A percentile compares a stretch with the other conserved stretches of the same genome.
These are phyloP conservation scores for Tragelaphus imberbis DNA, from an alignment of 2,113 vertebrate genomes.

Conservation along the genomic window DNA sequence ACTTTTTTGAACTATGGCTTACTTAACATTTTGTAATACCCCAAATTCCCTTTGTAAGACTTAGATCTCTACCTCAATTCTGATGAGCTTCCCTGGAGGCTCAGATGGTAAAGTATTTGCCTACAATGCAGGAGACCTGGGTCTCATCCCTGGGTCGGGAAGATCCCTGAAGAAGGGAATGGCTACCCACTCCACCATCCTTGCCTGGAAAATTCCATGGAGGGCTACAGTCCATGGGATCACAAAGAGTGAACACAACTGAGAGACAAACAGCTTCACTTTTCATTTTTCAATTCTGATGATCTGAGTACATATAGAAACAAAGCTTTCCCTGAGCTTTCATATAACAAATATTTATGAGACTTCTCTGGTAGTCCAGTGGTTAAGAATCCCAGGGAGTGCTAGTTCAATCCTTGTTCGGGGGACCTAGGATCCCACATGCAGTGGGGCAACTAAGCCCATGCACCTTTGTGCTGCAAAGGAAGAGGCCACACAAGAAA, in stretches of 20 bases:
- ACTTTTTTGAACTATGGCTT: neutral
- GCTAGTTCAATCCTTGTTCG: accelerated
- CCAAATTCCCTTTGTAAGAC: neutral
- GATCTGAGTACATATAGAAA: neutral
- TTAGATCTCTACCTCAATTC: neutral
- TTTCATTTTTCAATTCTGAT: neutral
- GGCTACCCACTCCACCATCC: neutral
- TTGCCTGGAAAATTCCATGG: neutral
- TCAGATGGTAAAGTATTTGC: neutral
- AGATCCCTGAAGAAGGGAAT: neutral
- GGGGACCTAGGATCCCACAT: neutral
- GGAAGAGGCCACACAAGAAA: neutral
- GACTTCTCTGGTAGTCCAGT: neutral
- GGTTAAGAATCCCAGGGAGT: neutral
- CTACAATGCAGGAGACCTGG: neutral
- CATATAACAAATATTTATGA: neutral
- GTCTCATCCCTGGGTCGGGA: neutral
- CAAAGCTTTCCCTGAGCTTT: neutral
- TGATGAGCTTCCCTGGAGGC: neutral
- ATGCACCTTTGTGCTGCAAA: neutral
- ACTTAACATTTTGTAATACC: neutral
- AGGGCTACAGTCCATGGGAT: neutral
- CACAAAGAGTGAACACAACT: neutral
- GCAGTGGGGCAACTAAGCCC: neutral
- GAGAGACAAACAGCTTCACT: neutral